Conservation (phyloP, 2,797 vertebrate species). For the Sciurus carolinensis region DNA sequence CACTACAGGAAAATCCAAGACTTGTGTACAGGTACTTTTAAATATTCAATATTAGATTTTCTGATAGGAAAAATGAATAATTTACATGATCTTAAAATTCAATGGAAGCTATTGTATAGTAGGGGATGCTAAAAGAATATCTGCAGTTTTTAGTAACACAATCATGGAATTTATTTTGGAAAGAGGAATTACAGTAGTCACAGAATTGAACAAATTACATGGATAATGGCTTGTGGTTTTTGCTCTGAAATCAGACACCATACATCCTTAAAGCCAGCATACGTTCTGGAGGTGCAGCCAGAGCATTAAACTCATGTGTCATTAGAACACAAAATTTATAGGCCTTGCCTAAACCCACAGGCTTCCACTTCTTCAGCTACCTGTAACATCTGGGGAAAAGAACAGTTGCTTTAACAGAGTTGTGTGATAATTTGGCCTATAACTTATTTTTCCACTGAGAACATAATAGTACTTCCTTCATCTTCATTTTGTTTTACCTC, state of each 20-base stretch:
- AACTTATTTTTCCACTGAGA: slow-evolving; percentile 6
- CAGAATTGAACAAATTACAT: neutral
- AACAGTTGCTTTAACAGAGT: neutral
- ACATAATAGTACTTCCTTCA: neutral
- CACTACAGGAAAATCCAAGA: neutral
- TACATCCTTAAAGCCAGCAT: neutral
- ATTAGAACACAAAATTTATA: neutral
- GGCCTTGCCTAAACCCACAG: neutral
- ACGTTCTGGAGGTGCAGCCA: neutral
- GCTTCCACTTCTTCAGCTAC: neutral
- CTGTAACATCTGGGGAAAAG: neutral
- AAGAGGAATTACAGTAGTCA: neutral
- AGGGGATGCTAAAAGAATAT: neutral
- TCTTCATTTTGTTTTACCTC: neutral
- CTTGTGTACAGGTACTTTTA: neutral
- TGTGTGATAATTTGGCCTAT: neutral
- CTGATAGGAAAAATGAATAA: slow-evolving; percentile 15
- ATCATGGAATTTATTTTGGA: neutral
- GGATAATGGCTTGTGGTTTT: neutral
- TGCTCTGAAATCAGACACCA: neutral
- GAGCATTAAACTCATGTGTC: neutral
- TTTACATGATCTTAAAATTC: neutral
- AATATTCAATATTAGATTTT: neutral
- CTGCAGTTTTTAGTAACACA: neutral
- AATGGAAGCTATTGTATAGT: neutral